Conservation (phyloP, 1,140 invertebrate genomes). For the Eriocheir sinensis region DNA sequence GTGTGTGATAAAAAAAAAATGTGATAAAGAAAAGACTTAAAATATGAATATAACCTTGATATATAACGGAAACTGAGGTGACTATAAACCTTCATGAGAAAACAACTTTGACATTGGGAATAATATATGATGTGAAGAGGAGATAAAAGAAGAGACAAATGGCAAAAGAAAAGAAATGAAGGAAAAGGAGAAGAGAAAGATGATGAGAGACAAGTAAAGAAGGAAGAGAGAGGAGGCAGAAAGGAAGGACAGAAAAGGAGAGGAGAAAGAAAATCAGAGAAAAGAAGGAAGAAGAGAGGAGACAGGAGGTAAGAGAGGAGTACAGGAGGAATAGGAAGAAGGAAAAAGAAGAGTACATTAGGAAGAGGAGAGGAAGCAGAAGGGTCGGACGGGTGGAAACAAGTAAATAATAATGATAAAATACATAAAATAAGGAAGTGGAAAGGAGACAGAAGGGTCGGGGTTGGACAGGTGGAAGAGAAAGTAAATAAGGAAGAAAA, state of each 20-base stretch:
- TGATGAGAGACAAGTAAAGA: background rate
- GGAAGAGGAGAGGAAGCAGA: background rate
- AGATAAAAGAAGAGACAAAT: background rate
- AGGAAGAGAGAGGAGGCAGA: too few species aligned
- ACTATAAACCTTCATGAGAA: too few species aligned
- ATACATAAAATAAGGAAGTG: too few species aligned
- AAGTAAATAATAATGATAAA: background rate
- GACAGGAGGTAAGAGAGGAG: background rate
- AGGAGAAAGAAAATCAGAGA: background rate
- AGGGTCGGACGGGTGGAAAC: too few species aligned
- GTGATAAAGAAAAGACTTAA: constrained; percentile 37
- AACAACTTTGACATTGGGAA: too few species aligned
- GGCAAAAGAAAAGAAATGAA: background rate
- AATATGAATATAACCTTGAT: too few species aligned
- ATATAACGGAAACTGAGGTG: too few species aligned
- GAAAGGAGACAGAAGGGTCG: too few species aligned
- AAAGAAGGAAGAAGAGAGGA: background rate
- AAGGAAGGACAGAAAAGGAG: background rate
- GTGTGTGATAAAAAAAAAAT: constrained; percentile 31
- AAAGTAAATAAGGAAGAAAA: too few species aligned
- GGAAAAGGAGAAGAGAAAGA: constrained; percentile 20
- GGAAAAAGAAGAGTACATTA: background rate
- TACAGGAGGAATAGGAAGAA: background rate
- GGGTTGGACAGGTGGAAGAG: too few species aligned
- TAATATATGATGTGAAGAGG: too few species aligned